phyloP scores from a whole-genome alignment of 2,113 vertebrate genomes.

The Aspidoscelis tigris region DNA sequence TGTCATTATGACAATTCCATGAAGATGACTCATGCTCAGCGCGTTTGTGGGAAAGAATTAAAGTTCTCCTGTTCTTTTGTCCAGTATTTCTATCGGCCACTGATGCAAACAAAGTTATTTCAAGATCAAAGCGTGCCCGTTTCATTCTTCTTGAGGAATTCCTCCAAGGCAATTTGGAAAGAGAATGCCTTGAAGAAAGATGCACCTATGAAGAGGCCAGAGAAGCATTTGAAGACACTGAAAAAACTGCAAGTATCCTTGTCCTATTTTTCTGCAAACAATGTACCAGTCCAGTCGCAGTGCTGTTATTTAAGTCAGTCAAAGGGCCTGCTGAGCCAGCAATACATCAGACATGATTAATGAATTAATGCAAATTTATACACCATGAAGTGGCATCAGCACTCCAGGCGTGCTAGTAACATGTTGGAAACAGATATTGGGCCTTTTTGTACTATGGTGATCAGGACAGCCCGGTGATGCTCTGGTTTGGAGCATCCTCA shows the following conservation, averaged over 20 bases:
- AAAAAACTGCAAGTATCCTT: slow-evolving; percentile 73
- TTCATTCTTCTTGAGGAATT: slow-evolving; percentile 84
- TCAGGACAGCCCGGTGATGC: no score
- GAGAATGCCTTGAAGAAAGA: slow-evolving; percentile 87
- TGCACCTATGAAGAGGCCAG: slow-evolving; percentile 89
- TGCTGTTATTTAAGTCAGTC: neutral
- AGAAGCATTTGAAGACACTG: slow-evolving; percentile 84
- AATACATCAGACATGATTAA: neutral
- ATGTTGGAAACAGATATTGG: no score
- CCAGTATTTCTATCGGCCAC: slow-evolving; percentile 75
- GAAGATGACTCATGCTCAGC: neutral
- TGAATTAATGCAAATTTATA: neutral
- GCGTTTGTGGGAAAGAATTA: neutral
- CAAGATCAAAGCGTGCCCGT: slow-evolving; percentile 79
- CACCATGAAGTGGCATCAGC: neutral
- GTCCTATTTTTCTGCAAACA: neutral
- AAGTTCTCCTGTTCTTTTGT: slow-evolving; percentile 6
- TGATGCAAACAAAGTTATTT: slow-evolving; percentile 71
- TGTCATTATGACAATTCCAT: no score
- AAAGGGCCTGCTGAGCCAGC: neutral
- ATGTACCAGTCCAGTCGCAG: neutral
- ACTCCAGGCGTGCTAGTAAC: neutral
- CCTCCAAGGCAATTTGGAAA: slow-evolving; percentile 85
- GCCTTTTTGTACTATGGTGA: no score
- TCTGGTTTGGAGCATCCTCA: no score